Percentiles rank a stretch among this genome's conserved stretches.
Conservation (phyloP, 2,888 invertebrate genomes). For the Protophormia terraenovae region DNA sequence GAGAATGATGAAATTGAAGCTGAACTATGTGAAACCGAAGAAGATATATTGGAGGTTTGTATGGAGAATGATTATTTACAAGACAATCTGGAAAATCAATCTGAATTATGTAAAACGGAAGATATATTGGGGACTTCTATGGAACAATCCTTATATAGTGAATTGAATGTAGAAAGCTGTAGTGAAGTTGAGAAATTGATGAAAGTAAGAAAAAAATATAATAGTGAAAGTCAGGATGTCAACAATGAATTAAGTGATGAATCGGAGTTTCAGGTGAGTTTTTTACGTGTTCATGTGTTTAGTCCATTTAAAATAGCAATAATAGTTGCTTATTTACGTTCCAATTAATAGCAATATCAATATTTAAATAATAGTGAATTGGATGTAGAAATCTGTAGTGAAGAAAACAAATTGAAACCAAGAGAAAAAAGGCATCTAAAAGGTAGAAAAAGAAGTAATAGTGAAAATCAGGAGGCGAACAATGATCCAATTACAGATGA, state of each 20-base stretch:
- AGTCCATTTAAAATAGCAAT: no score
- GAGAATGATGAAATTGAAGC: slow-evolving; percentile 36
- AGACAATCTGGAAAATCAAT: slow-evolving; percentile 27
- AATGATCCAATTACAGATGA: no score
- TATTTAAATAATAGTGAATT: no score
- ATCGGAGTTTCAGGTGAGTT: not conserved
- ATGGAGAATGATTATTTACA: no score
- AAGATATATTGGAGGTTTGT: no score
- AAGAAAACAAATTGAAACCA: no score
- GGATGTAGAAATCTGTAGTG: no score
- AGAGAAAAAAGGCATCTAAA: no score
- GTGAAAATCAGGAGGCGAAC: not conserved
- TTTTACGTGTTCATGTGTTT: no score
- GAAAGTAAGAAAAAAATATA: not conserved
- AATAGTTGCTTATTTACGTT: no score
- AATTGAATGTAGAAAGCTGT: not conserved
- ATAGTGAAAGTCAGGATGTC: not conserved
- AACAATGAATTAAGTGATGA: not conserved
- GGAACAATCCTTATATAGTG: not conserved
- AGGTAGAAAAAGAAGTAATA: not conserved
- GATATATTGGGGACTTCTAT: not conserved
- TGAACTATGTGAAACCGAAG: no score
- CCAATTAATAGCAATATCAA: no score
- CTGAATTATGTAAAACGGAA: not conserved
- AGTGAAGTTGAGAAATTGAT: not conserved